Conservation (phyloP, 2,797 vertebrate genomes). For the Setipinna tenuifilis region DNA sequence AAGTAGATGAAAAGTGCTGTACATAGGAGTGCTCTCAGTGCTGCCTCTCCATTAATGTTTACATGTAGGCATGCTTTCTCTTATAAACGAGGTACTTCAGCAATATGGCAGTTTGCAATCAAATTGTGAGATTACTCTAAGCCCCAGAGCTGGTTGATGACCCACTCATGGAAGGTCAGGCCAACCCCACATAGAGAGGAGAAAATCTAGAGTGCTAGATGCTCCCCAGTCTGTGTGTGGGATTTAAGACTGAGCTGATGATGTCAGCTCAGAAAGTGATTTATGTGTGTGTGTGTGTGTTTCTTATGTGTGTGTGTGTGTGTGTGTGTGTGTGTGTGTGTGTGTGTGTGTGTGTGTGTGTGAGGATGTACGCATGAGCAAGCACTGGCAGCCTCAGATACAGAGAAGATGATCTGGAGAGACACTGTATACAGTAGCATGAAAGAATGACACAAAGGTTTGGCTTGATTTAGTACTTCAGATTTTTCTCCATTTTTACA, state of each 20-base stretch:
- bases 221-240: background rate
- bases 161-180: background rate
- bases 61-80: background rate
- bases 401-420: no score
- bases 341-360: no score
- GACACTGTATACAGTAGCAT: no score
- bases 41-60: background rate
- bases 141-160: background rate
- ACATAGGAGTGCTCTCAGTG: background rate
- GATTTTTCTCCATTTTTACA: no score
- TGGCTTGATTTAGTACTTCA: no score
- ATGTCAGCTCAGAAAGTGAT: background rate
- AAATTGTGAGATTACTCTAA: background rate
- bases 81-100: conserved; percentile 1
- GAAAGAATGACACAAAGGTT: no score
- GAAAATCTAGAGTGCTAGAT: background rate
- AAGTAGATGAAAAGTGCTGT: background rate
- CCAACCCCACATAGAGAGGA: background rate
- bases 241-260: conserved; percentile 4
- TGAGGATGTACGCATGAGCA: no score
- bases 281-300: background rate
- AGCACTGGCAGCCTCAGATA: no score
- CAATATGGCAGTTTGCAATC: conserved; percentile 13
- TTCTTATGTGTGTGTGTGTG: background rate
- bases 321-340: background rate